Evolutionary conservation across 37 sponge, comb jelly and placozoan genomes (phyloP).

Genomic region (Lycopodina hypogea): DNA sequence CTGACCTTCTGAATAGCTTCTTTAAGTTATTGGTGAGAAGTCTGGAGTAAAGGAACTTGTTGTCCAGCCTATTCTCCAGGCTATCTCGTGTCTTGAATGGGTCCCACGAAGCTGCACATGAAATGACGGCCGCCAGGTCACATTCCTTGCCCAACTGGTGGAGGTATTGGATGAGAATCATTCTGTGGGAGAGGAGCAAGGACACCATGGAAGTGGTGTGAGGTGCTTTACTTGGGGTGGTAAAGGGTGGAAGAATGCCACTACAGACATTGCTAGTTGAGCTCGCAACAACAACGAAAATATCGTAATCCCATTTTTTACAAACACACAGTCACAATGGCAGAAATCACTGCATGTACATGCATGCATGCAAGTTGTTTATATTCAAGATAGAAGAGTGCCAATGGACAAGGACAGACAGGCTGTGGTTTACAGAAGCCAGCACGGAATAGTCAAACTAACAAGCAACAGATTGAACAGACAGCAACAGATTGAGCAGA

Average conservation of each 20-base stretch:
- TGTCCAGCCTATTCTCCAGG: constrained; percentile 32
- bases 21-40: constrained; percentile 17
- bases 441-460: too few relatives aligned
- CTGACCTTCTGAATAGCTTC: constrained; percentile 33
- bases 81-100: constrained; percentile 11
- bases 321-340: too few relatives aligned
- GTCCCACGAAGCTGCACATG: constrained; percentile 41
- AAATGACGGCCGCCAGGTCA: constrained; percentile 38
- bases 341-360: too few relatives aligned
- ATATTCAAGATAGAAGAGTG: too few relatives aligned
- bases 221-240: neutral
- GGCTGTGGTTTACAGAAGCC: too few relatives aligned
- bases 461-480: too few relatives aligned
- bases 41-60: constrained; percentile 40
- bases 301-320: too few relatives aligned
- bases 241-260: neutral
- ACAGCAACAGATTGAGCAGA: too few relatives aligned
- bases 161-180: constrained; percentile 55
- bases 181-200: constrained; percentile 5
- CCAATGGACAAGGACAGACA: too few relatives aligned
- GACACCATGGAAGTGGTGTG: neutral
- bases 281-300: too few relatives aligned
- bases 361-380: too few relatives aligned
- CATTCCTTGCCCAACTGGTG: constrained; percentile 23
- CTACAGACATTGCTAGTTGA: too few relatives aligned